These are phyloP conservation scores for Bombylius major DNA, from an alignment of 2,888 invertebrate genomes.

Conservation along the genomic window DNA sequence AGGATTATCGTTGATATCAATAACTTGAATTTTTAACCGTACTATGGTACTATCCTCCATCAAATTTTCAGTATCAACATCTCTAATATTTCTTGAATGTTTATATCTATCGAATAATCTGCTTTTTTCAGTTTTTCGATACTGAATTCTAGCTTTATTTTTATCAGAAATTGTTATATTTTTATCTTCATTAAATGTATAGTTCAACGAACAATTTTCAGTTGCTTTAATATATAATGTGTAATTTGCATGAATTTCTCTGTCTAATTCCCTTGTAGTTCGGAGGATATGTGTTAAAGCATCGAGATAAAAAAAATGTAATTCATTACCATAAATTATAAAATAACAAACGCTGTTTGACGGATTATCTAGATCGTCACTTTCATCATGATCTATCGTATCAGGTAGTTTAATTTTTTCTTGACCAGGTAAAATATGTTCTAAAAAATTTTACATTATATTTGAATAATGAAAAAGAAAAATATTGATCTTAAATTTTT, in stretches of 20 bases:
- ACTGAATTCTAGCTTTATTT: background rate
- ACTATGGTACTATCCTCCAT: slow-evolving; percentile 54
- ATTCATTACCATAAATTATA: slow-evolving; percentile 73
- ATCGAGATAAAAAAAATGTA: slow-evolving; percentile 57
- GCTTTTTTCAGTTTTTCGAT: background rate
- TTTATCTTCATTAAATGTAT: background rate
- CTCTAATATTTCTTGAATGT: slow-evolving; percentile 22
- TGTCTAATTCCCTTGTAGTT: slow-evolving; percentile 49
- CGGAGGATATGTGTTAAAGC: slow-evolving; percentile 50
- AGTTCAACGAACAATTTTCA: slow-evolving; percentile 54
- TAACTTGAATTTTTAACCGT: slow-evolving; percentile 54
- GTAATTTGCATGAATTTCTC: slow-evolving; percentile 57
- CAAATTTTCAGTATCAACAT: slow-evolving; percentile 13
- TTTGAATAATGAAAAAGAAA: background rate
- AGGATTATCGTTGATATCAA: slow-evolving; percentile 84
- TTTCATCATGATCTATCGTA: slow-evolving; percentile 74
- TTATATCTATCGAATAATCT: slow-evolving; percentile 22
- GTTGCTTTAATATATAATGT: slow-evolving; percentile 64
- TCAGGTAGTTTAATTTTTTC: slow-evolving; percentile 60
- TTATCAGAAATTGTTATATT: background rate
- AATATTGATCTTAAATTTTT: background rate
- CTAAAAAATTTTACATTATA: slow-evolving; percentile 19
- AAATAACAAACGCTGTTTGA: slow-evolving; percentile 83
- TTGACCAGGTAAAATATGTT: slow-evolving; percentile 46
- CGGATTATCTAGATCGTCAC: slow-evolving; percentile 70